Evolutionary conservation across 1,140 invertebrate species (phyloP).

Genomic region (Panagrolaimus sp.): DNA sequence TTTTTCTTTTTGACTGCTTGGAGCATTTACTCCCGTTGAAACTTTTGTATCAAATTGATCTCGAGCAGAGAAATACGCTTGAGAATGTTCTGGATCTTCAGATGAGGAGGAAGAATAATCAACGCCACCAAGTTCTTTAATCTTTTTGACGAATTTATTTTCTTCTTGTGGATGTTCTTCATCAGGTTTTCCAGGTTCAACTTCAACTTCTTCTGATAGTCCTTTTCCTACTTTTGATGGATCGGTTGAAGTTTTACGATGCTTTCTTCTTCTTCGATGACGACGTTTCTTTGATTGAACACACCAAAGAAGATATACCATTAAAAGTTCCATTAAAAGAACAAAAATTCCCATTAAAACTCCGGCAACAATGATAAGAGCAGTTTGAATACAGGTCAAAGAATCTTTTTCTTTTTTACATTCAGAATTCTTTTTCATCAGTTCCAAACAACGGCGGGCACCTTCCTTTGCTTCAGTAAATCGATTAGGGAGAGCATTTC

Average conservation of each 20-base stretch:
- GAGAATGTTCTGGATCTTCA: constrained; percentile 4
- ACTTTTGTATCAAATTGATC: constrained; percentile 9
- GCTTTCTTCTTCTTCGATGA: background rate
- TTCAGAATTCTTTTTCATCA: too few relatives aligned
- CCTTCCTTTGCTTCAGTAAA: too few relatives aligned
- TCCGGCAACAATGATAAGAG: background rate
- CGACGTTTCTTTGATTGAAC: background rate
- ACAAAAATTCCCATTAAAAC: background rate
- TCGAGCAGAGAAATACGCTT: constrained; percentile 12
- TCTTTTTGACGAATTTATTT: constrained; percentile 7
- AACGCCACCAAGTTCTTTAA: constrained; percentile 8
- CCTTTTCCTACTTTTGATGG: too few relatives aligned
- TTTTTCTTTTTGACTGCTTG: too few relatives aligned
- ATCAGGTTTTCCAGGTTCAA: too few relatives aligned
- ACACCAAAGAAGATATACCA: background rate
- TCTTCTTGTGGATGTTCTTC: too few relatives aligned
- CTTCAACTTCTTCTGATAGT: too few relatives aligned
- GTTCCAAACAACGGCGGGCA: too few relatives aligned
- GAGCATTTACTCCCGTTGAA: too few relatives aligned
- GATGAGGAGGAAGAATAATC: background rate
- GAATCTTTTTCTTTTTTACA: too few relatives aligned
- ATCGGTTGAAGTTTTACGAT: background rate
- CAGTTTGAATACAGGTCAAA: background rate
- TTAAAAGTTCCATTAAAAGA: background rate
- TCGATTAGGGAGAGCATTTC: too few relatives aligned